Conservation (phyloP, 2,888 invertebrate genomes). For the Callinectes sapidus region DNA sequence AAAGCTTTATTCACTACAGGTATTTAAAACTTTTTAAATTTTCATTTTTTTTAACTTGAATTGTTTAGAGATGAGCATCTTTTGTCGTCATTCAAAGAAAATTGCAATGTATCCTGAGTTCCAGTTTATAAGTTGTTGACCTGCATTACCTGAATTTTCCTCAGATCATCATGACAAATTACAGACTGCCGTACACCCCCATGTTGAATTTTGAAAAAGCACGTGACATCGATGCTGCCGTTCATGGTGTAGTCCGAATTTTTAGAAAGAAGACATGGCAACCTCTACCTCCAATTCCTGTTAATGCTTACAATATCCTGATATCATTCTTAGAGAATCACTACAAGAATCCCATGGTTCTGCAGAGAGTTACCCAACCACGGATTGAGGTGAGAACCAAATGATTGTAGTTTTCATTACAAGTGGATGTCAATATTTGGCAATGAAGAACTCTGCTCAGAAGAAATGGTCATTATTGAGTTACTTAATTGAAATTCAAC, state of each 20-base stretch:
- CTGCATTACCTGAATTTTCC: too few species aligned
- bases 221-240: constrained; percentile 80
- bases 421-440: too few species aligned
- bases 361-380: constrained; percentile 81
- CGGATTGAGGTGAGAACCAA: constrained; percentile 76
- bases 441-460: too few species aligned
- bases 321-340: constrained; percentile 87
- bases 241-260: constrained; percentile 85
- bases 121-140: too few species aligned
- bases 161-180: constrained; percentile 25
- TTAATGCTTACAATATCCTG: constrained; percentile 86
- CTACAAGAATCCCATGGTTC: constrained; percentile 82
- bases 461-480: too few species aligned
- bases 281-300: constrained; percentile 85
- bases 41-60: too few species aligned
- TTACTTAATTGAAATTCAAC: too few species aligned
- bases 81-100: too few species aligned
- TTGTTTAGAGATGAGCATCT: too few species aligned
- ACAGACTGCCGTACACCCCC: background rate
- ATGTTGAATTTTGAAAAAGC: constrained; percentile 9
- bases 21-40: too few species aligned
- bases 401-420: background rate
- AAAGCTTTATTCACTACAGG: background rate
- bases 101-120: too few species aligned
- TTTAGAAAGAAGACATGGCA: constrained; percentile 86